These are phyloP conservation scores for Brenthis daphne DNA, from an alignment of 2,888 invertebrate genomes.

Conservation along the genomic window DNA sequence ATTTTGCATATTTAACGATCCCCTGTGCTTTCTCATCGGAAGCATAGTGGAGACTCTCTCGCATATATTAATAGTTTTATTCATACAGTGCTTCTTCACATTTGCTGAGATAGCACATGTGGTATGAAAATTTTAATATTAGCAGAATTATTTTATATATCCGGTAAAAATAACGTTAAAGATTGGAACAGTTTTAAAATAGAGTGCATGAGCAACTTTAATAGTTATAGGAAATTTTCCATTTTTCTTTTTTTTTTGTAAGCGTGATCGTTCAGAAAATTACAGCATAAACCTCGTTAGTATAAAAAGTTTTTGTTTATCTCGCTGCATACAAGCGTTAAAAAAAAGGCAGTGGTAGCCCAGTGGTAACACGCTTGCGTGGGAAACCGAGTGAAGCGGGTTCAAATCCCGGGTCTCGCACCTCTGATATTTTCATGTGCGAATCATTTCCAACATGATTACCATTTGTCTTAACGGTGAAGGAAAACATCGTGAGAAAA, in stretches of 20 bases:
- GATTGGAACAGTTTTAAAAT: not conserved
- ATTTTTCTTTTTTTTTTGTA: not conserved
- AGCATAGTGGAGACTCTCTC: constrained; percentile 23
- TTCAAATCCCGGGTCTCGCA: too few relatives aligned
- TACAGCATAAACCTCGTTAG: not conserved
- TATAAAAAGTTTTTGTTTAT: constrained; percentile 15
- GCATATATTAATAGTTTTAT: constrained; percentile 37
- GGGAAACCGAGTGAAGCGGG: too few relatives aligned
- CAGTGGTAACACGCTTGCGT: too few relatives aligned
- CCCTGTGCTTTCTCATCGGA: constrained; percentile 27
- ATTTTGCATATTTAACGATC: constrained; percentile 32
- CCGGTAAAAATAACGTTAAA: constrained; percentile 10
- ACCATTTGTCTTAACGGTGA: too few relatives aligned
- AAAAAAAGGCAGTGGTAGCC: too few relatives aligned
- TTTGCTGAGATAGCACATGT: constrained; percentile 23
- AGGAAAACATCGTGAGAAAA: too few relatives aligned
- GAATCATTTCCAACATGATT: too few relatives aligned
- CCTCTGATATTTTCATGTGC: too few relatives aligned
- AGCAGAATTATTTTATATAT: constrained; percentile 5
- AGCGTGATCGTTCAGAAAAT: not conserved
- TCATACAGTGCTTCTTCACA: constrained; percentile 21
- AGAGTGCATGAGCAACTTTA: not conserved
- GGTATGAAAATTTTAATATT: constrained; percentile 29
- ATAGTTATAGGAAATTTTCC: not conserved
- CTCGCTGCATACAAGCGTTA: not conserved